These are phyloP conservation scores for Phoebastria nigripes DNA, from an alignment of 2,797 vertebrate genomes.

Conservation along the genomic window DNA sequence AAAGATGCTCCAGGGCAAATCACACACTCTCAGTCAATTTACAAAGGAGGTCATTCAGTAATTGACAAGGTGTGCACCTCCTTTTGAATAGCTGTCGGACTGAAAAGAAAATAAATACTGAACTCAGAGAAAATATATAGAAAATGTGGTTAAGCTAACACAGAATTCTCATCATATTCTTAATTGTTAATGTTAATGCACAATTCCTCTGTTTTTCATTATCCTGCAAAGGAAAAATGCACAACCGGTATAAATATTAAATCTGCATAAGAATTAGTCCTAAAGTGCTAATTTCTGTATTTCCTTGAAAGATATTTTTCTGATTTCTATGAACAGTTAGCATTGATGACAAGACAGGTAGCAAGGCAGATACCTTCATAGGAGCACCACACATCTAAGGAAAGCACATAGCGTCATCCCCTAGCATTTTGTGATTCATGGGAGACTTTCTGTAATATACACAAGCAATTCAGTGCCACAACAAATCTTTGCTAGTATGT, in stretches of 20 bases:
- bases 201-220: neutral
- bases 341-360: neutral
- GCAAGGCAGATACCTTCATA: neutral
- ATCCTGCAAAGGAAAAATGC: neutral
- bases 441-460: neutral
- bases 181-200: neutral
- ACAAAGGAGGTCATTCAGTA: conserved; percentile 7
- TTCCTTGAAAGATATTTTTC: neutral
- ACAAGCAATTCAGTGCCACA: neutral
- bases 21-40: conserved; percentile 10
- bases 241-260: neutral
- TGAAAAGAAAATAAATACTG: conserved; percentile 15
- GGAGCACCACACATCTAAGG: neutral
- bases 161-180: neutral
- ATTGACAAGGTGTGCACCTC: neutral
- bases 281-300: neutral
- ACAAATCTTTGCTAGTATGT: neutral
- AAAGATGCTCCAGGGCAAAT: conserved; percentile 53
- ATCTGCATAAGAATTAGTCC: neutral
- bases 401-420: neutral
- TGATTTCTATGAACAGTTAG: neutral
- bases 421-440: neutral
- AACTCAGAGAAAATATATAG: neutral
- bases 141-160: neutral
- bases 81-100: neutral